phyloP scores from a whole-genome alignment of 1,140 invertebrate genomes.

The Microplitis demolitor region DNA sequence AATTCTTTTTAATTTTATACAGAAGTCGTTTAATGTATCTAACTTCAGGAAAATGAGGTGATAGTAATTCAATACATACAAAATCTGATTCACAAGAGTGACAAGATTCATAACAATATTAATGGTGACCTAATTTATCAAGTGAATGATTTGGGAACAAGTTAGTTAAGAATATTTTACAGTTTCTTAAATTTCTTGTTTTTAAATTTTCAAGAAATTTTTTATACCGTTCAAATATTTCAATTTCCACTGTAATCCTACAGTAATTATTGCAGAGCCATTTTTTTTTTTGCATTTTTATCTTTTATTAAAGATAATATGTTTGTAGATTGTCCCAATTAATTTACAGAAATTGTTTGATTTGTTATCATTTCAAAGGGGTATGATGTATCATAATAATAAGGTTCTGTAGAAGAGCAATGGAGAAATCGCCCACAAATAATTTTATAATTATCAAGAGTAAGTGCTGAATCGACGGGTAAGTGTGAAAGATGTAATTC shows the following conservation, averaged over 20 bases:
- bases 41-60: constrained; percentile 20
- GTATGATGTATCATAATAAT: too few species aligned
- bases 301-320: not conserved
- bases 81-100: not conserved
- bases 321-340: not conserved
- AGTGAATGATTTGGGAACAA: too few species aligned
- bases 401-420: constrained; percentile 1
- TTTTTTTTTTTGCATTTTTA: not conserved
- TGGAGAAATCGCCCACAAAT: constrained; percentile 4
- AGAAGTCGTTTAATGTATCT: constrained; percentile 12
- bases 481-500: not conserved
- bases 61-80: constrained; percentile 13
- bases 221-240: too few species aligned
- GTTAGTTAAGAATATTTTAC: too few species aligned
- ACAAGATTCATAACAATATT: not conserved
- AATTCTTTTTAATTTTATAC: not conserved
- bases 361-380: not conserved
- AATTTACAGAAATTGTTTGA: not conserved
- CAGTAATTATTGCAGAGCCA: too few species aligned
- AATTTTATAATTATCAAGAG: not conserved
- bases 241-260: too few species aligned
- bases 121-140: constrained; percentile 1
- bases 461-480: too few species aligned
- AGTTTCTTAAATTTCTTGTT: too few species aligned
- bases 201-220: too few species aligned